Percentiles rank a stretch among this genome's conserved stretches.
phyloP scores from a whole-genome alignment of 2,113 vertebrate species.

The Otus sunia region DNA sequence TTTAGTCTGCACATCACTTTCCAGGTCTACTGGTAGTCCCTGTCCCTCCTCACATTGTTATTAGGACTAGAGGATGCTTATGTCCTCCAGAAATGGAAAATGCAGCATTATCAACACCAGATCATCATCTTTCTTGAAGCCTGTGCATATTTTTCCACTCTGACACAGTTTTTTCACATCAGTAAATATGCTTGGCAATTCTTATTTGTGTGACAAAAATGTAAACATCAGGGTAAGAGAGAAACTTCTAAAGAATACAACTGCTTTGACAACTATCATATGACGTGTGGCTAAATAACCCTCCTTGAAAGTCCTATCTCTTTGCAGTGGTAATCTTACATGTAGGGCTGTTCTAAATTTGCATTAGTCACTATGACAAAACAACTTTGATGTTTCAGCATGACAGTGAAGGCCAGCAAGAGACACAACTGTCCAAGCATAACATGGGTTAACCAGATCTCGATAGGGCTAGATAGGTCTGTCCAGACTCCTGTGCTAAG shows the following conservation, averaged over 20 bases:
- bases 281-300: not conserved
- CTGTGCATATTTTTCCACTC: not conserved
- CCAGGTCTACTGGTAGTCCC: not conserved
- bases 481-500: not conserved
- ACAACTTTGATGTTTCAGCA: not conserved
- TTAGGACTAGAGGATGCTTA: not conserved
- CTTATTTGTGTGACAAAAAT: not conserved
- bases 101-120: not conserved
- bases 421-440: not conserved
- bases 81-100: rapidly evolving
- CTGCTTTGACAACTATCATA: not conserved
- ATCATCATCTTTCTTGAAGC: not conserved
- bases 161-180: not conserved
- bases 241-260: not conserved
- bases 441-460: not conserved
- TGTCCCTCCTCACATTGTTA: not conserved
- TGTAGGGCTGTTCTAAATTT: not conserved
- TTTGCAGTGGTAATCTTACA: not conserved
- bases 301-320: not conserved
- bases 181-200: not conserved
- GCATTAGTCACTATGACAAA: not conserved
- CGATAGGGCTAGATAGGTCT: not conserved
- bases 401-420: not conserved
- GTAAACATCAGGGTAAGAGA: not conserved
- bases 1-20: not conserved